Evolutionary conservation across 2,797 vertebrate species (phyloP), one percentile per base, ranked within the genome.

Genomic region (Myotis planiceps): DNA sequence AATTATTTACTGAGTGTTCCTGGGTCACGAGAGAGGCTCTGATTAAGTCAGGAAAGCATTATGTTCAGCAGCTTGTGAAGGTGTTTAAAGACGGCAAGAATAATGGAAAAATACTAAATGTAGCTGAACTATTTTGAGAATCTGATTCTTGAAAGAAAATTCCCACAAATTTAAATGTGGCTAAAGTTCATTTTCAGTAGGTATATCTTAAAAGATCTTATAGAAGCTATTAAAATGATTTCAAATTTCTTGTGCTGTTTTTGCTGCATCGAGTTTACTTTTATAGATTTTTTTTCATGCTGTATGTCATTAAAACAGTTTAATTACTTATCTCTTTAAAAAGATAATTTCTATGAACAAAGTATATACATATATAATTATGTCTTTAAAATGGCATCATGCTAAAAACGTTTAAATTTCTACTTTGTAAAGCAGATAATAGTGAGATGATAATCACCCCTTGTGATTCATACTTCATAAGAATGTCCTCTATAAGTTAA

Each of bases 1-100:
- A 98, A 99, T 99, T 98, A 98, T 98, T 99, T 98, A 98, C 98
- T 84, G 95, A 98, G 96, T 45, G 94, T 97, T 98, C 97, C 97
- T 98, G 98, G 98, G 98, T 98, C 98, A 98, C 98, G 98, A 98
- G 98, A 98, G 98, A 97, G 98, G 95, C 97, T 98, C 97, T 98
- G 97, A 98, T 98, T 98, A 98, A 98, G 99, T 98, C 99, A 98
- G 98, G 97, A 98, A 97, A 98, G 98, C 98, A 98, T 99, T 99
- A 98, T 99, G 98, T 98, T 98, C 98, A 97, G 95, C 97, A 97
- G 97, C 96, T 98, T 97, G 97, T 97, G 97, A 98, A 98, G 96
- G 98, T 98, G 97, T 97, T 98, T 97, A 96, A 98, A 98, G 97
- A 94, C 18, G 10, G 90, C 86, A 63, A 89, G 97, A 99, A 96